Evolutionary conservation across 2,888 invertebrate genomes (phyloP), one percentile per base, ranked within the genome.

Genomic region (Ethmia dodecea): DNA sequence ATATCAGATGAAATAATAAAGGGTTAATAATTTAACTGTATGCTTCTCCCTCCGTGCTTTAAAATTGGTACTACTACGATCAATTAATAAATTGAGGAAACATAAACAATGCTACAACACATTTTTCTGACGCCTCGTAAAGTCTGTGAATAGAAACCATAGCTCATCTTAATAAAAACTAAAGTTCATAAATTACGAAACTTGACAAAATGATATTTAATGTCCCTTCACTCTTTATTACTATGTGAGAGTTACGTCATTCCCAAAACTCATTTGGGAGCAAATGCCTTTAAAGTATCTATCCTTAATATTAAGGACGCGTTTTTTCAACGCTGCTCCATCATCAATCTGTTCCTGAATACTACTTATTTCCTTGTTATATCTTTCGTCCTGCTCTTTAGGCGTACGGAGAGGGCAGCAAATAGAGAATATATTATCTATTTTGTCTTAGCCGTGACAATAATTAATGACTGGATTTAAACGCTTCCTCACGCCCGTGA

Each of bases 401-500:
- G 63, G 55, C 60, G 55, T 58, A 68, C 52, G 50, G 43, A 62
- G 69, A 72, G 65, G 68, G 74, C 65, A 81, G 79, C 83, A 77
- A 80, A 84, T 84, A 78, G 72, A 70, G 71, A 74, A 81, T 64
- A 72, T 77, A 80, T 83, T 84, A 86, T 81, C 83, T 84, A 86
- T 84, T 86, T 83, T 78, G 81, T 81, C 79, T 79, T 73, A 71
- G 67, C 66, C 61, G 67, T 86, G 86, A 86, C 86, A 86, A 84
- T 86, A 86, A 86, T 84, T 84, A 84, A 86, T 86, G 84, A 73
- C 66, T 79, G 84, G 86, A 83, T 81, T 86, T 86, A 84, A 86
- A 84, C 80, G 86, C 84, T 86, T 86, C 86, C 86, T 86, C 84
- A 84, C 86, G 86, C 80, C 83, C 83, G 83, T 83, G 86, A 86